phyloP scores from a whole-genome alignment of 2,113 vertebrate species.

The Leptobrachium leishanense region DNA sequence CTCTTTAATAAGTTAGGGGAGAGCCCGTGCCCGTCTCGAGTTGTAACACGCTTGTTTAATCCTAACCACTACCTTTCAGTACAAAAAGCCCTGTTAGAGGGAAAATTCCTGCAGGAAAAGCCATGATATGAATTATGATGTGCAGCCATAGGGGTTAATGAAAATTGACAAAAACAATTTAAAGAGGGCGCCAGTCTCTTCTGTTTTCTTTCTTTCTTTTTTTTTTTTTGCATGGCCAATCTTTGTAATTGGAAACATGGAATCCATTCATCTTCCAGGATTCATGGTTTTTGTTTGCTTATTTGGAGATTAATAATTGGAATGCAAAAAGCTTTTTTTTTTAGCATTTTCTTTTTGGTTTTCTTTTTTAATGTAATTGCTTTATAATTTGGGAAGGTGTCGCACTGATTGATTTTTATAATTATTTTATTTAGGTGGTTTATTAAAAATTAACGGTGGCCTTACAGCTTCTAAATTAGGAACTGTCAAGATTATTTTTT shows the following conservation, averaged over 20 bases:
- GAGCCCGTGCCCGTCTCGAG: neutral
- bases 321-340: constrained; percentile 53
- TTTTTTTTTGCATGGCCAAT: neutral
- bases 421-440: constrained; percentile 77
- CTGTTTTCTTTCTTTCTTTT: constrained; percentile 24
- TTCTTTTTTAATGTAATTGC: constrained; percentile 67
- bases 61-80: neutral
- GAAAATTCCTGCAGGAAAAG: neutral
- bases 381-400: constrained; percentile 70
- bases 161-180: constrained; percentile 56
- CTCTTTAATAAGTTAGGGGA: neutral
- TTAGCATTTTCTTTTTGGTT: constrained; percentile 63
- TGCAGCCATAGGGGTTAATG: constrained; percentile 24
- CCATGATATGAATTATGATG: neutral
- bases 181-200: constrained; percentile 42
- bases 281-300: constrained; percentile 51
- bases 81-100: neutral
- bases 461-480: constrained; percentile 79
- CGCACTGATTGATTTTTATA: constrained; percentile 76
- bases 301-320: constrained; percentile 44
- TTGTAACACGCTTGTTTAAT: neutral
- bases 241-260: constrained; percentile 33
- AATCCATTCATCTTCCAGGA: constrained; percentile 27
- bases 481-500: constrained; percentile 71
- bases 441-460: constrained; percentile 79